phyloP scores from a whole-genome alignment of 2,113 vertebrate genomes.

The Trematomus loennbergii region DNA sequence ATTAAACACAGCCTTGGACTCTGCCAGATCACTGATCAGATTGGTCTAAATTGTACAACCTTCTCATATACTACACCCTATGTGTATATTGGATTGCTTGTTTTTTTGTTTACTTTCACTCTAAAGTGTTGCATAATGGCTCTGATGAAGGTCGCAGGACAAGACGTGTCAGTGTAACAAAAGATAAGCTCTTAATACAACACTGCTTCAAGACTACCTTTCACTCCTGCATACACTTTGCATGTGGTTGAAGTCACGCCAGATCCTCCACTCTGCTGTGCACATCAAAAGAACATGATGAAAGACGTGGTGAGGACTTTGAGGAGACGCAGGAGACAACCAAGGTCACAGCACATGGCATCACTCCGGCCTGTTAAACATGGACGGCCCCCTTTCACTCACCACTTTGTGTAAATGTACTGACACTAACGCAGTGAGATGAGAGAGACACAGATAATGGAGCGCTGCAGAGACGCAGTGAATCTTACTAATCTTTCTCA shows the following conservation, averaged over 20 bases:
- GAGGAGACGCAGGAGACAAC: slow-evolving; percentile 28
- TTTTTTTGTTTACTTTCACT: neutral
- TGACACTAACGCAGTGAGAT: slow-evolving; percentile 9
- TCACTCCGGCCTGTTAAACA: slow-evolving; percentile 27
- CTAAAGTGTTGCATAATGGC: neutral
- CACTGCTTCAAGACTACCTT: neutral
- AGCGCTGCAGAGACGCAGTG: slow-evolving; percentile 50
- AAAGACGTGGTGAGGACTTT: slow-evolving; percentile 22
- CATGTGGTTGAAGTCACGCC: slow-evolving; percentile 11
- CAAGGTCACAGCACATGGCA: slow-evolving; percentile 46
- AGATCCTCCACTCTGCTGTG: neutral
- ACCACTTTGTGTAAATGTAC: slow-evolving; percentile 21
- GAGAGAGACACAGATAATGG: slow-evolving; percentile 8
- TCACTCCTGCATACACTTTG: neutral
- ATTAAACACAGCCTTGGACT: neutral
- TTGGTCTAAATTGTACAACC: neutral
- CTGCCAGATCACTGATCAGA: too few relatives aligned
- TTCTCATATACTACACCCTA: neutral
- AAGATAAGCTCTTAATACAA: neutral
- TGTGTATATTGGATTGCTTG: neutral
- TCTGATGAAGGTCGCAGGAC: neutral
- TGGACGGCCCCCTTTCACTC: slow-evolving; percentile 9
- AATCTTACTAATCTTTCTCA: slow-evolving; percentile 58
- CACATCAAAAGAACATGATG: slow-evolving; percentile 48
- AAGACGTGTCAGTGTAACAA: neutral